Evolutionary conservation across 2,888 invertebrate genomes (phyloP), one percentile per base, ranked within the genome.

Genomic region (Alentia gelatinosa): DNA sequence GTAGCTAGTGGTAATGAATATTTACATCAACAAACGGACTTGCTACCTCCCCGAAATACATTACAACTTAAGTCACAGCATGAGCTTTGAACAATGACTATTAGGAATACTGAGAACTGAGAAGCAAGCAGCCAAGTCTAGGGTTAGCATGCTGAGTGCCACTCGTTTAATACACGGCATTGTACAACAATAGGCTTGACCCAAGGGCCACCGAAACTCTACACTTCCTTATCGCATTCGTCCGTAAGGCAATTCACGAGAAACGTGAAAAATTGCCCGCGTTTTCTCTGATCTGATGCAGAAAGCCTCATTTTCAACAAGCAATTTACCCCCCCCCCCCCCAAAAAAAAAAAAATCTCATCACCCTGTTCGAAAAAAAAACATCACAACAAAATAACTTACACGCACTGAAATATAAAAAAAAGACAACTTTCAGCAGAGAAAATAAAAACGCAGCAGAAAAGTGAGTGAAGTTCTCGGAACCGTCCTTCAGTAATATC

Each of bases 1-100:
- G n/a, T 74, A 74, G 74, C 74, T 74, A 33, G 74, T 74, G 15
- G n/a, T 74, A 74, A 79, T 35, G 5, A 79, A 79, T 79, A 79
- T 79, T 35, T 79, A 79, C 79, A 79, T 37, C 79, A 79, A 79
- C 79, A 79, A 74, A 79, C 35, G 23, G 23, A 39, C 79, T 35
- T 23, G 33, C 74, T 74, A 5, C 26, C 79, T 26, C 37, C 79
- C 23, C 79, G 37, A 39, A 79, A 19, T 79, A 39, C 63, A 26
- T n/a, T 26, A 63, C 35, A 79, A 79, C 39, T 35, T 35, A 79
- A 39, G 79, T 79, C 79, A 79, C 79, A 79, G 79, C 35, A 79
- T 79, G 79, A 37, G 79, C 79, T 79, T 79, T 79, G 79, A 79
- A 79, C 26, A 23, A 26, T 39, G 79, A 26, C 79, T 79, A 79